Evolutionary conservation across 2,888 invertebrate genomes (phyloP).

Genomic region (Coecobrya sp.): DNA sequence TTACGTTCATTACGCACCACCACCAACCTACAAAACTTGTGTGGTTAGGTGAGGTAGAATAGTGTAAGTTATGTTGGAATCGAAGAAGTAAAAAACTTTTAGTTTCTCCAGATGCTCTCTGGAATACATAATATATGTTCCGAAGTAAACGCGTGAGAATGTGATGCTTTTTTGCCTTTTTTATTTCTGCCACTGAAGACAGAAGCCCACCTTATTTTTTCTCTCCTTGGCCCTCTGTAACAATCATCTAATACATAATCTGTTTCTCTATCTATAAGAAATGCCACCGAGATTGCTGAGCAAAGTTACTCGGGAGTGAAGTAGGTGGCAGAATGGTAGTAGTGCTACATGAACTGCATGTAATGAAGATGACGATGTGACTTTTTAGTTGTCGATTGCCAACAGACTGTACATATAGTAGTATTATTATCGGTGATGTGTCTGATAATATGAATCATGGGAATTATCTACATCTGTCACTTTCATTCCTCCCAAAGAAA

Average conservation of each 20-base stretch:
- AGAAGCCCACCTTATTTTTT: conserved; percentile 1
- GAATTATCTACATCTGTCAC: conserved; percentile 79
- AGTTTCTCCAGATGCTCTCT: conserved; percentile 72
- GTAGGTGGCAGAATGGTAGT: conserved; percentile 1
- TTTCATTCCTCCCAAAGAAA: conserved; percentile 25
- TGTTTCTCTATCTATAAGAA: background rate
- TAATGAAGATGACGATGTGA: conserved; percentile 74
- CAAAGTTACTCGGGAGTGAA: background rate
- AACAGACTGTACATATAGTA: no score
- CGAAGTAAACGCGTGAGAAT: background rate
- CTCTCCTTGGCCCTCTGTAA: background rate
- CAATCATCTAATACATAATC: conserved; percentile 12
- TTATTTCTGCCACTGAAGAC: background rate
- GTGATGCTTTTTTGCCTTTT: background rate
- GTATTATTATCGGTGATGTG: conserved; percentile 61
- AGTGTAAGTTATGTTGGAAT: background rate
- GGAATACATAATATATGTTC: conserved; percentile 54
- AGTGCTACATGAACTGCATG: background rate
- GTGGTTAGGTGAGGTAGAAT: conserved; percentile 6
- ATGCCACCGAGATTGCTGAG: conserved; percentile 21
- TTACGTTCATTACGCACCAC: background rate
- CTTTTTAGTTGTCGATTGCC: conserved; percentile 44
- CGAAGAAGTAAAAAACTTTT: conserved; percentile 52
- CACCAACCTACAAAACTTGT: conserved; percentile 20
- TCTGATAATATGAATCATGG: conserved; percentile 79